Evolutionary conservation across 2,113 vertebrate species (phyloP).

Genomic region (Tachuris rubrigastra): DNA sequence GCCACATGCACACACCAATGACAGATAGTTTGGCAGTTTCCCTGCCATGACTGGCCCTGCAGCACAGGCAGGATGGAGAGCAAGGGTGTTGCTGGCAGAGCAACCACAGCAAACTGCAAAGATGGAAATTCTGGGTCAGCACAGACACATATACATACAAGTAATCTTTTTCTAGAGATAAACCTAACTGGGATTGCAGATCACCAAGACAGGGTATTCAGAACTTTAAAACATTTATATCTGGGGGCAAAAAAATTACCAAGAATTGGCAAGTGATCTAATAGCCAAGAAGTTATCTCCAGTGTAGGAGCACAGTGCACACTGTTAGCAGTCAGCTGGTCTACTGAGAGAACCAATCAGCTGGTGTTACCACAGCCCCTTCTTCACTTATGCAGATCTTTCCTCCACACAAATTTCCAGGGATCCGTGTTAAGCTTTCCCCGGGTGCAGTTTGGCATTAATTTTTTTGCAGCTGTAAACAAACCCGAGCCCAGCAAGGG

Average conservation of each 20-base stretch:
- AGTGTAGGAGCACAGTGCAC: too few relatives aligned
- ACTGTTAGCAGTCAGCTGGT: background rate
- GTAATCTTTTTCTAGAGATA: too few relatives aligned
- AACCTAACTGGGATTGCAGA: background rate
- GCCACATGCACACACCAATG: background rate
- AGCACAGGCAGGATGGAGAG: background rate
- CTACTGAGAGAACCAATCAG: background rate
- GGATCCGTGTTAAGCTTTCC: background rate
- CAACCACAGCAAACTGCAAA: background rate
- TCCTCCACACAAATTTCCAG: background rate
- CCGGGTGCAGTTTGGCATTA: background rate
- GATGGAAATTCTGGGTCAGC: background rate
- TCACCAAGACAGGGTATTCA: rapidly evolving
- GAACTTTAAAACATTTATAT: background rate
- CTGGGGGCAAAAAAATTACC: rapidly evolving
- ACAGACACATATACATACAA: rapidly evolving
- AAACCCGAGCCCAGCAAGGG: background rate
- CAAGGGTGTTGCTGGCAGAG: background rate
- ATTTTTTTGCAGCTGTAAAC: background rate
- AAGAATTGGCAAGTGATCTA: background rate
- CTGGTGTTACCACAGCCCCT: background rate
- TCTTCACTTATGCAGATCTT: background rate
- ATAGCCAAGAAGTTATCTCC: background rate
- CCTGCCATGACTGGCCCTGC: background rate
- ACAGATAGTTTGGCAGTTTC: background rate